A percentile compares a stretch with the other conserved stretches of the same genome.
Conservation (phyloP, 2,888 invertebrate species). For the Bruchidius siliquastri region DNA sequence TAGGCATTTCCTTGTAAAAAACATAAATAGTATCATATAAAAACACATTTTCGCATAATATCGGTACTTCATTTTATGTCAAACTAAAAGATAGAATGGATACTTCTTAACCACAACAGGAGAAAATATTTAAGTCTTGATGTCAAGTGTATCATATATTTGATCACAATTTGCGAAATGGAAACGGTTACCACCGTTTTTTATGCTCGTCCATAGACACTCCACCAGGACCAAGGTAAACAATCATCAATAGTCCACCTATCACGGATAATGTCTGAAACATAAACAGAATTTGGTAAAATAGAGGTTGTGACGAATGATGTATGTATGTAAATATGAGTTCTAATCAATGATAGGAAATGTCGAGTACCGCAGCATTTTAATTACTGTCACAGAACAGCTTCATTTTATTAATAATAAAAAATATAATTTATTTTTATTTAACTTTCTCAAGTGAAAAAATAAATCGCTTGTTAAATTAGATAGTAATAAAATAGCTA, state of each 20-base stretch:
- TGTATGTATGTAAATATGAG: no score
- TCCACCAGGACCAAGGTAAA: slow-evolving; percentile 95
- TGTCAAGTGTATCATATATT: slow-evolving; percentile 11
- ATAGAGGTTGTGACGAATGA: no score
- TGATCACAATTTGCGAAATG: slow-evolving; percentile 16
- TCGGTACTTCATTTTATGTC: background rate
- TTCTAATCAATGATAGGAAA: no score
- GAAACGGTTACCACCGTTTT: slow-evolving; percentile 82
- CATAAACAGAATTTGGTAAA: slow-evolving; percentile 22
- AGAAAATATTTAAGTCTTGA: background rate
- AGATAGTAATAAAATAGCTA: no score
- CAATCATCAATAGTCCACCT: slow-evolving; percentile 97
- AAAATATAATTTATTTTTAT: no score
- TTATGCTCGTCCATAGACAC: slow-evolving; percentile 99
- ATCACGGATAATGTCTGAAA: slow-evolving; percentile 97
- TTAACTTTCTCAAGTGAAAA: no score
- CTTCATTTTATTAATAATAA: no score
- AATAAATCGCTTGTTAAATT: no score
- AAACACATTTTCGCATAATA: background rate
- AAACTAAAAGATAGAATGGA: background rate
- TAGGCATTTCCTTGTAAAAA: background rate
- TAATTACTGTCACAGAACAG: no score
- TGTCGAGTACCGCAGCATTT: no score
- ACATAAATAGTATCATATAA: background rate
- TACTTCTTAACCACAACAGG: background rate